Evolutionary conservation across 1,140 invertebrate species (phyloP).

Genomic region (Scaptodrosophila lebanonensis): DNA sequence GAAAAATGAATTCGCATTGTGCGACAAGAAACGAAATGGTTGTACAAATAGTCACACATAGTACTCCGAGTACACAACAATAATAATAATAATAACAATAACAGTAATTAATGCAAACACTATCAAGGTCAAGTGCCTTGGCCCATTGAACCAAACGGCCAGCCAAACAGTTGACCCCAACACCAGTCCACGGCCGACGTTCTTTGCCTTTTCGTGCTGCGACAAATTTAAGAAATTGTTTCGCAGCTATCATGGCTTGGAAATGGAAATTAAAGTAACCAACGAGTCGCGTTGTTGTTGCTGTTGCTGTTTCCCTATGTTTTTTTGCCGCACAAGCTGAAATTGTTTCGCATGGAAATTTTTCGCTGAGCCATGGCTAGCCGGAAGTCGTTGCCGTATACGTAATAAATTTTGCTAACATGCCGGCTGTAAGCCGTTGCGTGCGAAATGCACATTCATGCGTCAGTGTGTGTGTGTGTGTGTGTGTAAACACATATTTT

Average conservation of each 20-base stretch:
- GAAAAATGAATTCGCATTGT: constrained; percentile 8
- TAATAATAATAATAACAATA: constrained; percentile 21
- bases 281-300: constrained; percentile 15
- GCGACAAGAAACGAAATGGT: constrained; percentile 39
- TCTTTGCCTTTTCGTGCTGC: constrained; percentile 14
- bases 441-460: constrained; percentile 29
- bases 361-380: constrained; percentile 25
- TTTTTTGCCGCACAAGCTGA: no score
- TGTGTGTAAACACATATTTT: no score
- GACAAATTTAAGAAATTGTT: constrained; percentile 43
- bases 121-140: constrained; percentile 73
- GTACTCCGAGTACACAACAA: constrained; percentile 25
- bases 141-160: constrained; percentile 52
- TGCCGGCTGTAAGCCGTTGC: constrained; percentile 33
- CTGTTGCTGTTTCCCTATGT: constrained; percentile 5
- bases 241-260: constrained; percentile 59
- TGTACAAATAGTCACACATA: constrained; percentile 51
- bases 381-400: constrained; percentile 69
- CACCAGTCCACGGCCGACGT: constrained; percentile 16
- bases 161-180: background rate
- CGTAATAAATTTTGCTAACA: constrained; percentile 56
- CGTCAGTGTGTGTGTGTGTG: no score
- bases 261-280: constrained; percentile 68
- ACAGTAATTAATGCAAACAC: constrained; percentile 70
- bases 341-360: constrained; percentile 44